Base-by-base conservation (phyloP, 2,113 vertebrate species). In the Sturnus vulgaris region DNA sequence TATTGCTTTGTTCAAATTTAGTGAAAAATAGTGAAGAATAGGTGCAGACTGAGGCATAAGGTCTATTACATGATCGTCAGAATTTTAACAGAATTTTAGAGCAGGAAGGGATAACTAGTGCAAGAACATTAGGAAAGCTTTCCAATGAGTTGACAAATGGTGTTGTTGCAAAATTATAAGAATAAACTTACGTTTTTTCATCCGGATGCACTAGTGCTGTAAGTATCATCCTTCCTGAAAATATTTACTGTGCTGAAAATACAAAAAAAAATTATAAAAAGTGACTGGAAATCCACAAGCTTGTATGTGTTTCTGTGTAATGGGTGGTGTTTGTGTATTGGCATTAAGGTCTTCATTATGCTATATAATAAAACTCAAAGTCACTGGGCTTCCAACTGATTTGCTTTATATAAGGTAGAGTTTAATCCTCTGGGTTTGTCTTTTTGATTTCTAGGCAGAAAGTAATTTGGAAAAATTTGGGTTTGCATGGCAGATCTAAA, bases 1-100 rank as follows among this genome's bases (percentile, higher is more conserved):
- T 63, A 64, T 78, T 82, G 56, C 71, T 93, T 77, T 92, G 42
- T 87, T 96, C 47, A 93, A 91, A 76, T 88, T 63, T 68, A 82
- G 56, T 84, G 86, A 77, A 93, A 90, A 92, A 73, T 12, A 65
- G 28, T 15, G 7, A 65, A 69, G 35, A 92, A 78, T 18, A 73
- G 59, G 40, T 63, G 16, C 49, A 52, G 49, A 25, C 17, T 70
- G 6, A 87, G 75, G 33, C 31, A 30, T 33, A 80, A 84, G 11
- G 27, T 73, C 59, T 68, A 5, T 94, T 73, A 57, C 21, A 7
- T 70, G 49, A 37, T 70, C 22, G 11, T 81, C 17, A 84, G 63
- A 40, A 47, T 70, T 85, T 86, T 69, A 85, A 42, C 39, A 86
- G 39, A 50, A 69, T 90, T 93, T 95, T 92, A 64, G 17, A 64